Conservation (phyloP, 37 sponge, comb jelly and placozoan species). For the Beroe forskalii region DNA sequence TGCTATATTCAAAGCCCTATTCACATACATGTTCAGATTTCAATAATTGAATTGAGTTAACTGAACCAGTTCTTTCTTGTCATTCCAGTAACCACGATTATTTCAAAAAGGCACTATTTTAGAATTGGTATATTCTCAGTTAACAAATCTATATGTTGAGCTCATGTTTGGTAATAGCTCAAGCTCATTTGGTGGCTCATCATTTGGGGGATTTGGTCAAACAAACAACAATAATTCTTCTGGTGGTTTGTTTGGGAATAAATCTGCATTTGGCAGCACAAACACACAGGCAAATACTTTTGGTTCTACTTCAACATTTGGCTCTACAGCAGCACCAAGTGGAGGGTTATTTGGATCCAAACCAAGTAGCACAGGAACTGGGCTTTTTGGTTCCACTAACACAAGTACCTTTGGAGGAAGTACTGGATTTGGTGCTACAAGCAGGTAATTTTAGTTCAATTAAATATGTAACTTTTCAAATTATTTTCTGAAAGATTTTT, state of each 20-base stretch:
- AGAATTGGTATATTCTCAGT: too few relatives aligned
- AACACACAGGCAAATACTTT: neutral
- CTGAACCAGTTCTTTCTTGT: too few relatives aligned
- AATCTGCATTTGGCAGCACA: conserved; percentile 26
- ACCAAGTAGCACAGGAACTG: conserved; percentile 1
- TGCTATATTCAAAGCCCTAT: too few relatives aligned
- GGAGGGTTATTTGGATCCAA: conserved; percentile 61
- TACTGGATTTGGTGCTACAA: neutral
- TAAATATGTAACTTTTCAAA: too few relatives aligned
- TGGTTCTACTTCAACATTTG: conserved; percentile 21
- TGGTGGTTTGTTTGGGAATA: conserved; percentile 46
- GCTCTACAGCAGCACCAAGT: neutral
- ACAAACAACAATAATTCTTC: conserved; percentile 25
- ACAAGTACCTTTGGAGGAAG: neutral
- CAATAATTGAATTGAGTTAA: too few relatives aligned
- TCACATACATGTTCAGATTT: too few relatives aligned
- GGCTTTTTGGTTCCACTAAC: conserved; percentile 10
- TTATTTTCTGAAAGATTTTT: too few relatives aligned
- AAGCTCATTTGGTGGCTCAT: neutral
- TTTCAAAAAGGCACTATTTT: too few relatives aligned
- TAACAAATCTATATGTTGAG: neutral
- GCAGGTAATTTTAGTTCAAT: neutral
- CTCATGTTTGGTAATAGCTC: conserved; percentile 56
- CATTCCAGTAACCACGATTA: too few relatives aligned
- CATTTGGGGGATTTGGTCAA: conserved; percentile 40